Conservation (phyloP, 2,113 vertebrate genomes). For the Elgaria multicarinata region DNA sequence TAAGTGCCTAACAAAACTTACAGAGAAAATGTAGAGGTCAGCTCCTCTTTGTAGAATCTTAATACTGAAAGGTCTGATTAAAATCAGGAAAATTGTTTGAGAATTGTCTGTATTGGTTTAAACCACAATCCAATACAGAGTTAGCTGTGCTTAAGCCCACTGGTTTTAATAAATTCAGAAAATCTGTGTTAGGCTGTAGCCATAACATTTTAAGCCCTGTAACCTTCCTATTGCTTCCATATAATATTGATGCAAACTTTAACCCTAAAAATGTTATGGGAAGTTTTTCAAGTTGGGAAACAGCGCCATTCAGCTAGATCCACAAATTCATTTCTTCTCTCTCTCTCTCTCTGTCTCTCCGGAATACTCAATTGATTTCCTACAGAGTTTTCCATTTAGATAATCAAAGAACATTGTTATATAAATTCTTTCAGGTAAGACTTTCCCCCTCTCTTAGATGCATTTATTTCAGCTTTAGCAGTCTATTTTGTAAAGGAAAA, state of each 20-base stretch:
- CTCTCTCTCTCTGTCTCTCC: not conserved
- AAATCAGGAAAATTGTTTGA: not conserved
- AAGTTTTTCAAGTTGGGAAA: not conserved
- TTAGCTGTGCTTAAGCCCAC: not conserved
- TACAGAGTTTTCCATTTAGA: not conserved
- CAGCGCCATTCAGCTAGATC: not conserved
- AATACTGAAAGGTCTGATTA: not conserved
- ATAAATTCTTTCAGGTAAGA: constrained; percentile 3
- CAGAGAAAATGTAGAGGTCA: not conserved
- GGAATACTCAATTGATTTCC: not conserved
- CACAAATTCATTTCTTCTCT: not conserved
- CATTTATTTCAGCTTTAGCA: not conserved
- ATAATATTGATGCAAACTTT: not conserved
- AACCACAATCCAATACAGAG: not conserved
- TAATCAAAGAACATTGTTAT: not conserved
- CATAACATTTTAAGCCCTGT: not conserved
- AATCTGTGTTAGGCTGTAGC: not conserved
- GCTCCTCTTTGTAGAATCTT: not conserved
- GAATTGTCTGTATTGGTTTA: not conserved
- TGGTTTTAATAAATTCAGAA: not conserved
- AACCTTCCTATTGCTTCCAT: not conserved
- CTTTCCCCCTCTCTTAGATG: not conserved
- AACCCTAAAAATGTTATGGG: not conserved
- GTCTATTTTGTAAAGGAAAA: not conserved
- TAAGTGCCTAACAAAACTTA: not conserved